Evolutionary conservation across 1,140 invertebrate genomes (phyloP).

Genomic region (Meloidogyne exigua): DNA sequence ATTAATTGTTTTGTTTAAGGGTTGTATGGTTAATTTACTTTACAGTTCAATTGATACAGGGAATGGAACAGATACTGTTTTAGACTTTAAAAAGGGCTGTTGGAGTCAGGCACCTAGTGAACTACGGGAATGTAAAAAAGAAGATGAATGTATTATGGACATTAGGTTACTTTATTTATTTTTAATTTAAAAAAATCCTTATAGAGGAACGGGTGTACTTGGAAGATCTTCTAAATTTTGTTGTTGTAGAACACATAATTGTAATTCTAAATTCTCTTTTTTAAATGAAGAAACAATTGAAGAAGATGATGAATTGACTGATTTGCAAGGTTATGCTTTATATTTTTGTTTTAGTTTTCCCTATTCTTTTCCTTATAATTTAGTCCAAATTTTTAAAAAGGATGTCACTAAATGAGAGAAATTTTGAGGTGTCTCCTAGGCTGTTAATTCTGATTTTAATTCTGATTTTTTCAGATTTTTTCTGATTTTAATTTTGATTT

Average conservation of each 20-base stretch:
- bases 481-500: too few species aligned
- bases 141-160: conserved; percentile 46
- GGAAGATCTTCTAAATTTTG: conserved; percentile 39
- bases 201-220: conserved; percentile 33
- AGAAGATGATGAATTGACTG: not conserved
- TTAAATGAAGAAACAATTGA: not conserved
- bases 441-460: too few species aligned
- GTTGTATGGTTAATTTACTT: conserved; percentile 48
- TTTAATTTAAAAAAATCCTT: not conserved
- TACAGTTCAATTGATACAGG: conserved; percentile 30
- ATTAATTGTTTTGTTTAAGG: conserved; percentile 18
- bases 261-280: conserved; percentile 37
- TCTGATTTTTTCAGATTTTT: too few species aligned
- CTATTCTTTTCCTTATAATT: too few species aligned
- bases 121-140: conserved; percentile 36
- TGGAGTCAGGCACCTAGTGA: conserved; percentile 49
- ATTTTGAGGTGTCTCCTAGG: too few species aligned
- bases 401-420: too few species aligned
- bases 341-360: too few species aligned
- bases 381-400: too few species aligned
- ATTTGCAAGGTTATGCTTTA: not conserved
- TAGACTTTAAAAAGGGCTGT: conserved; percentile 22
- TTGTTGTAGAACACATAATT: conserved; percentile 53
- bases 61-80: conserved; percentile 27
- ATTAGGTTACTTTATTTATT: conserved; percentile 1